Evolutionary conservation across 2,888 invertebrate species (phyloP).

Genomic region (Ectropis crepuscularia): DNA sequence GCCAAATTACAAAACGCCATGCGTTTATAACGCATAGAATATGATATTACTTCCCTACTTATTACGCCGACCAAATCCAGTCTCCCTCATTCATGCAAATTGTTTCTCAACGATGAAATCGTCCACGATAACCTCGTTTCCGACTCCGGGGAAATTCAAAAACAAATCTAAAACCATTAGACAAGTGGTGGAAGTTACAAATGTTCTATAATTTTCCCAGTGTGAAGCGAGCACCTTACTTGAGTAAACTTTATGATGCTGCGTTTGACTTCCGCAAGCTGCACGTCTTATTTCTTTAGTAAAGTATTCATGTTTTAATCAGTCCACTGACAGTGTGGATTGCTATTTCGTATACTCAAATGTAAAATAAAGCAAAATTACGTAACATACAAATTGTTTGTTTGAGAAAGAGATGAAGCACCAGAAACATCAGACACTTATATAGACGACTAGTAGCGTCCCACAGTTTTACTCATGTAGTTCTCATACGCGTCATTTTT

Average conservation of each 20-base stretch:
- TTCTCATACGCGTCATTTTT: no score
- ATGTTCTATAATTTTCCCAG: conserved; percentile 40
- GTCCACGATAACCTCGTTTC: conserved; percentile 30
- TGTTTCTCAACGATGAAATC: conserved; percentile 29
- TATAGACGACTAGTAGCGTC: no score
- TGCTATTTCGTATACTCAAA: no score
- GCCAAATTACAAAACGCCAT: no score
- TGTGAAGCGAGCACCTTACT: conserved; percentile 30
- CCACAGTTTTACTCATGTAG: no score
- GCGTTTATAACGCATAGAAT: no score
- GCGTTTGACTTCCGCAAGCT: conserved; percentile 13
- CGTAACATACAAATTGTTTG: no score
- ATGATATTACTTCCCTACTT: neutral
- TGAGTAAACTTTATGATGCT: conserved; percentile 32
- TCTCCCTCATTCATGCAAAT: conserved; percentile 31
- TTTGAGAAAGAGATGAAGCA: no score
- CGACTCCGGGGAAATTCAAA: conserved; percentile 37
- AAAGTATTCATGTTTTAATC: neutral
- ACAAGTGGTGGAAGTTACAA: conserved; percentile 40
- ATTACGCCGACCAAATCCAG: neutral
- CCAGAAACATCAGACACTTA: no score
- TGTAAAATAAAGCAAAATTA: no score
- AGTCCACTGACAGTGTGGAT: no score
- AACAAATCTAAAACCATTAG: conserved; percentile 41
- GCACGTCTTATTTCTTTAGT: neutral